phyloP scores from a whole-genome alignment of 2,888 invertebrate species.

The Ornithoptera priamus region DNA sequence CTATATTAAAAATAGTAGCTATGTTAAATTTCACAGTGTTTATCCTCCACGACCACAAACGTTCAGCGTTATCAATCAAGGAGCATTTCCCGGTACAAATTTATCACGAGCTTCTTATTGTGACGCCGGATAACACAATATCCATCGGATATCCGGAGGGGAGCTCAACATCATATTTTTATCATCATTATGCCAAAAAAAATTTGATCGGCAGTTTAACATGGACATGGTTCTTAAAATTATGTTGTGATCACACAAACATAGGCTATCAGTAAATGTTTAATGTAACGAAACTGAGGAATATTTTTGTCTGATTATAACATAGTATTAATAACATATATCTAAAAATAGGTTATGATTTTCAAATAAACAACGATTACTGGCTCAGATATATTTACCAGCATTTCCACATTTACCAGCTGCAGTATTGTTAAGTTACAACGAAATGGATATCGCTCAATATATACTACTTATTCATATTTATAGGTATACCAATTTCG shows the following conservation, averaged over 20 bases:
- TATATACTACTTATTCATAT: too few species aligned
- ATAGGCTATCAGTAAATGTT: too few species aligned
- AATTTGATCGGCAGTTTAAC: constrained; percentile 39
- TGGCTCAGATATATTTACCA: too few species aligned
- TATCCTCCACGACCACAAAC: constrained; percentile 36
- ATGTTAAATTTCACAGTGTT: constrained; percentile 23
- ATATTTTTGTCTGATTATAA: too few species aligned
- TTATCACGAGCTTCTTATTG: constrained; percentile 73
- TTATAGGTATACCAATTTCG: too few species aligned
- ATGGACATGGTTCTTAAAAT: constrained; percentile 39
- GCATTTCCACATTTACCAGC: too few species aligned
- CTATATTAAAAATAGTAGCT: neutral
- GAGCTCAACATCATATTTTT: constrained; percentile 77
- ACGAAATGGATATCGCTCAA: too few species aligned
- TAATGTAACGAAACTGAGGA: too few species aligned
- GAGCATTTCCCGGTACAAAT: constrained; percentile 71
- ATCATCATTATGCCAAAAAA: constrained; percentile 77
- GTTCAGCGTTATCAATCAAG: constrained; percentile 69
- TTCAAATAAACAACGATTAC: too few species aligned
- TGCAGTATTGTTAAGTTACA: too few species aligned
- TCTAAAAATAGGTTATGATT: too few species aligned
- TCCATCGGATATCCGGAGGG: constrained; percentile 78
- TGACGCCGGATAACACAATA: constrained; percentile 75
- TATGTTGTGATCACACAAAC: neutral
- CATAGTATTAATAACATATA: too few species aligned